phyloP scores from a whole-genome alignment of 2,797 vertebrate genomes.

The Sebastes matsubarae region DNA sequence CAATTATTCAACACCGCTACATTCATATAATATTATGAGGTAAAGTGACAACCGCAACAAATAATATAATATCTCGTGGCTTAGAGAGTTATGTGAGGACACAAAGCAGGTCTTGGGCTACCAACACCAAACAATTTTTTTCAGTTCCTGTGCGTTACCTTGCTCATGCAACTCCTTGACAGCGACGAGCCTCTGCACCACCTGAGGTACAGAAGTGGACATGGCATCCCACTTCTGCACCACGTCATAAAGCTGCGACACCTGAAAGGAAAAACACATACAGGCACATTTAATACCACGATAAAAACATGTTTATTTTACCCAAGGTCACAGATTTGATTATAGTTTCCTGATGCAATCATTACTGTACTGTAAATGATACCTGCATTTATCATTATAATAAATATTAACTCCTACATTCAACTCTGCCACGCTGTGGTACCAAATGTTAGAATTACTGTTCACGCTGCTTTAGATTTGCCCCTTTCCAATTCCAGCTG shows the following conservation, averaged over 20 bases:
- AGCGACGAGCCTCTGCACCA: conserved; percentile 90
- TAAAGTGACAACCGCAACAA: not conserved
- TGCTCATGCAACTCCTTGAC: conserved; percentile 94
- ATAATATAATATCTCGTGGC: not conserved
- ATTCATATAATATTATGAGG: not conserved
- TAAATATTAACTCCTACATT: not conserved
- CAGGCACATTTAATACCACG: not conserved
- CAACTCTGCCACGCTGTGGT: not conserved
- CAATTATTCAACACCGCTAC: conserved; percentile 16
- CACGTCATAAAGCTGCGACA: conserved; percentile 90
- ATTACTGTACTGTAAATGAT: not conserved
- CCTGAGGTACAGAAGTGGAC: conserved; percentile 89
- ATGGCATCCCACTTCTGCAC: conserved; percentile 92
- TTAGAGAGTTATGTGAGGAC: not conserved
- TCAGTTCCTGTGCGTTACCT: conserved; percentile 76
- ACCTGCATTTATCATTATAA: not conserved
- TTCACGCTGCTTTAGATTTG: not conserved
- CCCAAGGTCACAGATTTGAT: not conserved
- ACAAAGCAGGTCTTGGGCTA: not conserved
- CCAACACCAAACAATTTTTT: not conserved
- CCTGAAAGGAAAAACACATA: conserved; percentile 72
- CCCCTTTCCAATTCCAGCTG: not conserved
- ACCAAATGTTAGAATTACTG: not conserved
- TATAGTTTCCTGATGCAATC: not conserved
- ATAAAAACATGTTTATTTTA: not conserved